These are phyloP conservation scores for Pluvianellus socialis DNA, from an alignment of 2,113 vertebrate genomes.

Conservation along the genomic window DNA sequence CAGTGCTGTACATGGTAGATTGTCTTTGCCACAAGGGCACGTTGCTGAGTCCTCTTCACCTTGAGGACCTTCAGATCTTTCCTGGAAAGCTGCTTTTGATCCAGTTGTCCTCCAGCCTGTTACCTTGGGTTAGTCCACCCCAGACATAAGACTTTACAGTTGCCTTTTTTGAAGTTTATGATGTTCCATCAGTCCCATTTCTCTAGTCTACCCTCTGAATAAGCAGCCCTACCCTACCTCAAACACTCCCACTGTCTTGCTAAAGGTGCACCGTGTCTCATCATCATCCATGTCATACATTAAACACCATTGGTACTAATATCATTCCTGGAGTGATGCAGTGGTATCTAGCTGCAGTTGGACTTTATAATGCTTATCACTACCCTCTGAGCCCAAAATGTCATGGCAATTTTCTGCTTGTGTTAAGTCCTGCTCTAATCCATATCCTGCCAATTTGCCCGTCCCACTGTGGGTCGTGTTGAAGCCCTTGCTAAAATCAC, in stretches of 20 bases:
- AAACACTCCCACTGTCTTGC: background rate
- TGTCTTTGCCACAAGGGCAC: background rate
- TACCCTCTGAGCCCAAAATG: background rate
- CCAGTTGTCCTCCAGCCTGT: background rate
- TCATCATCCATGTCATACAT: background rate
- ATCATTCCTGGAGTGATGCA: background rate
- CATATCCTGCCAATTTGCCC: background rate
- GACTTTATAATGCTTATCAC: background rate
- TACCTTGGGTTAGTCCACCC: background rate
- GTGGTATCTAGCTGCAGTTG: background rate
- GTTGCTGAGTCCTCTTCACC: background rate
- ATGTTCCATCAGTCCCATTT: background rate
- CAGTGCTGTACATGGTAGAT: accelerated
- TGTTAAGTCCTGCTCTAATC: background rate
- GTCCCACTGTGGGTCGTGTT: background rate
- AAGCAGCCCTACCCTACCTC: background rate
- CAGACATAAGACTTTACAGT: background rate
- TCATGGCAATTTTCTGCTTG: background rate
- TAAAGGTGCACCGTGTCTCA: background rate
- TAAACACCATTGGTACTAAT: background rate
- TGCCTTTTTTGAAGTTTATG: background rate
- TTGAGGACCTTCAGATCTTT: background rate
- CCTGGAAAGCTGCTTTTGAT: background rate
- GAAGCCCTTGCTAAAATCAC: background rate
- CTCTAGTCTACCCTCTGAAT: background rate